Evolutionary conservation across 2,113 vertebrate genomes (phyloP), one percentile per base, ranked within the genome.

Genomic region (Nycticryphes semicollaris): DNA sequence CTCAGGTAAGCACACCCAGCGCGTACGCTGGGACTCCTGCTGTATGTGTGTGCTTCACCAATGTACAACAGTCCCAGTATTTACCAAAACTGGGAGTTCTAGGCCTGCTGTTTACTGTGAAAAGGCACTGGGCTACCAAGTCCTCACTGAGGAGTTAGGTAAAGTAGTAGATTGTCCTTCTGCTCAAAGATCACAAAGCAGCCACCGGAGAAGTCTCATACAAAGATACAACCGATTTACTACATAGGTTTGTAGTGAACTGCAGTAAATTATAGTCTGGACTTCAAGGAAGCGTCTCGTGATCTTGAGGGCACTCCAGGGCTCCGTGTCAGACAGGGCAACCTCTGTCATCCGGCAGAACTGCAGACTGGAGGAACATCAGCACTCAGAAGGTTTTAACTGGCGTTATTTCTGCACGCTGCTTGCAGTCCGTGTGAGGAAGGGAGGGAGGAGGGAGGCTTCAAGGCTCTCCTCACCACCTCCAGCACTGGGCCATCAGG

Each of bases 1-100:
- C 82, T 90, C 78, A 54, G 3, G 90, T 96, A 90, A 96, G 95
- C 96, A 96, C 78, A 57, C 48, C 84, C 83, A 31, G 8, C 77
- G 27, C 54, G 41, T 62, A 66, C 39, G 21, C 10, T 18, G 35
- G 33, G 17, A 76, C 47, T 51, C 3, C 60, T 68, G 16, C 0
- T 66, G 33, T 37, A 9, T 56, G 22, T 30, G 25, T 62, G 78
- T 81, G 69, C 66, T 80, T 91, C 25, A 70, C 18, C 68, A 41
- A 3, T 15, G 21, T 54, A 43, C 27, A 57, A 63, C 72, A 41
- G 39, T 33, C 53, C 51, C 84, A 90, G 48, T 73, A 57, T 21
- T 85, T 33, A 30, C 14, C 53, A 50, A 66, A 79, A 69, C 0
- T 70, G 43, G 8, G 33, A 76, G 22, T 73, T 63, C 5, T 41